Percentiles rank a stretch among this genome's conserved stretches.
Evolutionary conservation across 2,888 invertebrate genomes (phyloP).

Genomic region (Cantharis nigra): DNA sequence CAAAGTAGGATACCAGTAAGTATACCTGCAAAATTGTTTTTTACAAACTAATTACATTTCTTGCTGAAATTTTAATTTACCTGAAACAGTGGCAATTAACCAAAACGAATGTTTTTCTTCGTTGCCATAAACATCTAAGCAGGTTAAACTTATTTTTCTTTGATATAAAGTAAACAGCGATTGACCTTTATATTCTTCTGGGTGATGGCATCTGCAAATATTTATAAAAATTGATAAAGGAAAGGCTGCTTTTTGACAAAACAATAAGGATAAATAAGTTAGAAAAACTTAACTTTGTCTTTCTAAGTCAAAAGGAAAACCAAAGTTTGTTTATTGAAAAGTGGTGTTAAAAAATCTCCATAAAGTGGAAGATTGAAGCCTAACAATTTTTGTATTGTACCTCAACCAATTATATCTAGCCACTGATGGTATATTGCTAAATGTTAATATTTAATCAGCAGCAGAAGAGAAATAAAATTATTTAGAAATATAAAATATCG

Average conservation of each 20-base stretch:
- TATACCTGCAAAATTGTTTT: not conserved
- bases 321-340: no score
- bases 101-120: not conserved
- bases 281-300: no score
- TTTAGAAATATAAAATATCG: no score
- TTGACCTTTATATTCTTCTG: not conserved
- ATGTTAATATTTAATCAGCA: not conserved
- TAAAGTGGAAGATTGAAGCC: no score
- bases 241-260: no score
- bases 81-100: not conserved
- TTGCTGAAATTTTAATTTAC: not conserved
- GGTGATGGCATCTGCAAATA: not conserved
- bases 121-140: not conserved
- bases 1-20: not conserved
- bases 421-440: not conserved
- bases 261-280: no score
- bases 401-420: no score
- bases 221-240: not conserved
- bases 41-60: not conserved
- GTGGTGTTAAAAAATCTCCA: no score
- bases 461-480: not conserved
- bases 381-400: no score
- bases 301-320: no score
- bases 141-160: not conserved
- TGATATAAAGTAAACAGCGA: not conserved